Percentiles rank a stretch among this genome's conserved stretches.
These are phyloP conservation scores for Ormyrus nitidulus DNA, from an alignment of 2,888 invertebrate genomes.

Conservation along the genomic window DNA sequence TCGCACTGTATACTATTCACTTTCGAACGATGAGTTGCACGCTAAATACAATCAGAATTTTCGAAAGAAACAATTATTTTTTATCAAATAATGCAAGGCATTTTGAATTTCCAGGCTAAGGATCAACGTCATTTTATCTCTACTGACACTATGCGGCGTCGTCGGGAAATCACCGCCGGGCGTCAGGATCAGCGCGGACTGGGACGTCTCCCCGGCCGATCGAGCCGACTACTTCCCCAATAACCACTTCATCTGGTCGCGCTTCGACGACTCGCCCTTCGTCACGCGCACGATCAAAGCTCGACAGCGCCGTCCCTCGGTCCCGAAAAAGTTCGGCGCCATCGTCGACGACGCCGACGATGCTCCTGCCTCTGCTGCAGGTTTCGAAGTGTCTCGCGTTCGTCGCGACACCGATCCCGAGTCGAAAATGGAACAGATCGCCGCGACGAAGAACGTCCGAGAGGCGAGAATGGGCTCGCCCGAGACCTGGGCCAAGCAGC, in stretches of 20 bases:
- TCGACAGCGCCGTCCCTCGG: conserved; percentile 57
- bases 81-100: background rate
- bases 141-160: conserved; percentile 10
- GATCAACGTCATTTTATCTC: conserved; percentile 13
- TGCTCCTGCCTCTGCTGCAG: too few species aligned
- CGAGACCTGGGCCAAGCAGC: conserved; percentile 70
- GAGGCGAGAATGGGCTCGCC: conserved; percentile 67
- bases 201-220: conserved; percentile 66
- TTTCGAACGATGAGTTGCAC: too few species aligned
- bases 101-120: conserved; percentile 11
- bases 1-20: too few species aligned
- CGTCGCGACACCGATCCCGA: conserved; percentile 62
- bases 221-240: conserved; percentile 60
- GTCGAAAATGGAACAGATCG: conserved; percentile 66
- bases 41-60: too few species aligned
- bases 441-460: conserved; percentile 64
- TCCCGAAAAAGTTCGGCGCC: conserved; percentile 1
- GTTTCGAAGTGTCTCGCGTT: conserved; percentile 51
- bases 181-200: conserved; percentile 63
- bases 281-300: conserved; percentile 67
- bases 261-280: conserved; percentile 65
- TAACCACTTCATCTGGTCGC: conserved; percentile 63
- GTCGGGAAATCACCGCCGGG: background rate
- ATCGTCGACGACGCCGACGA: background rate
- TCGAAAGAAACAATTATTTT: background rate